Evolutionary conservation across 2,888 invertebrate genomes (phyloP).

Genomic region (Napeogenes inachia): DNA sequence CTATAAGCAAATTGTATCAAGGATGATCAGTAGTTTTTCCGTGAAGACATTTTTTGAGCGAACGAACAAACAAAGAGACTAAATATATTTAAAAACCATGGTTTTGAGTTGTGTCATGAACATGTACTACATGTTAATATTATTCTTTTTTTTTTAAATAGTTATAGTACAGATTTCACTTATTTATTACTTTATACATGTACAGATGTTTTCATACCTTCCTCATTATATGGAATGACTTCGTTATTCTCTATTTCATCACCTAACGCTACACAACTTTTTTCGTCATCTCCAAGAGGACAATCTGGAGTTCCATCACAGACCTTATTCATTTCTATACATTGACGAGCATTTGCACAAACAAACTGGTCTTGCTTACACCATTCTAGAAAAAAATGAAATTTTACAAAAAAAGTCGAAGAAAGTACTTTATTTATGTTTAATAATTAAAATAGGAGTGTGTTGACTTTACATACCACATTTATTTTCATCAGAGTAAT

Average conservation of each 20-base stretch:
- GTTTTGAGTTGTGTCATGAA: too few species aligned
- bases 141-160: too few species aligned
- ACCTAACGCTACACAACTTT: slow-evolving; percentile 83
- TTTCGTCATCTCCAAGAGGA: slow-evolving; percentile 85
- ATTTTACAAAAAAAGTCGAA: not conserved
- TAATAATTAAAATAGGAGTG: not conserved
- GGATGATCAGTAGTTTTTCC: too few species aligned
- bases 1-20: too few species aligned
- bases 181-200: too few species aligned
- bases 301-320: slow-evolving; percentile 85
- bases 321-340: slow-evolving; percentile 80
- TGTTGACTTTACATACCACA: slow-evolving; percentile 76
- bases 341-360: slow-evolving; percentile 83
- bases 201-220: slow-evolving; percentile 57
- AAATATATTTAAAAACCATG: too few species aligned
- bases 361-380: slow-evolving; percentile 84
- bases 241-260: slow-evolving; percentile 75
- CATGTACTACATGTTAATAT: too few species aligned
- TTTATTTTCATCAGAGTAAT: slow-evolving; percentile 85
- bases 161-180: too few species aligned
- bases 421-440: not conserved
- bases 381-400: slow-evolving; percentile 78
- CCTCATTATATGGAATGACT: slow-evolving; percentile 78
- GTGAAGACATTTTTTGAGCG: too few species aligned
- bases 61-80: too few species aligned